These are phyloP conservation scores for Campopleginae sp. DNA, from an alignment of 2,888 invertebrate genomes.

Conservation along the genomic window DNA sequence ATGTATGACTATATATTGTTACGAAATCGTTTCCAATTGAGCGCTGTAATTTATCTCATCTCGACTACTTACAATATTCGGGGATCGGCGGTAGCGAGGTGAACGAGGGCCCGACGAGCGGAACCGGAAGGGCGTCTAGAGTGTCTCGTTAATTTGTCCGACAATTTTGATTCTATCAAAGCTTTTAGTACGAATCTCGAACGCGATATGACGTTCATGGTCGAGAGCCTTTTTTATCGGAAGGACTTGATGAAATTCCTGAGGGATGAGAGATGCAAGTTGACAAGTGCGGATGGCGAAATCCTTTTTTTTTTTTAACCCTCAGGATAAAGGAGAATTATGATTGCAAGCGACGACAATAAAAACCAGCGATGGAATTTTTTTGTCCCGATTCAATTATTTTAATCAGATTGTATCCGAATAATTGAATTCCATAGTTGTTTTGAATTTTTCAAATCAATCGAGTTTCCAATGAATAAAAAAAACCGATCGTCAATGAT, in stretches of 20 bases:
- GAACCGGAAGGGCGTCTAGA: conserved; percentile 59
- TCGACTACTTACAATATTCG: conserved; percentile 61
- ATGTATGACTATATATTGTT: neutral
- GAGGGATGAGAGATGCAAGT: conserved; percentile 51
- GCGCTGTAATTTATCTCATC: conserved; percentile 52
- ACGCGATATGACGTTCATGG: conserved; percentile 50
- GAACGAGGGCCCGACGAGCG: conserved; percentile 54
- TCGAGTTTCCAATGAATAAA: neutral
- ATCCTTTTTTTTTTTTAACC: neutral
- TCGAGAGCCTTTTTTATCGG: conserved; percentile 36
- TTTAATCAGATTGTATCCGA: neutral
- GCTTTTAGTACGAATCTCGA: conserved; percentile 55
- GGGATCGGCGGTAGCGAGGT: conserved; percentile 52
- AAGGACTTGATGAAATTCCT: conserved; percentile 42
- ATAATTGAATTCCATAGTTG: neutral
- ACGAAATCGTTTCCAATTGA: conserved; percentile 40
- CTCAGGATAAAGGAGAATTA: neutral
- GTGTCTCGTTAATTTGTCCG: conserved; percentile 59
- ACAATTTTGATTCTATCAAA: conserved; percentile 57
- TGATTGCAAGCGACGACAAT: neutral
- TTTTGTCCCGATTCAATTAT: neutral
- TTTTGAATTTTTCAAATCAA: neutral
- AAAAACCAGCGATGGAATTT: too few relatives aligned
- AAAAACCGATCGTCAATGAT: neutral
- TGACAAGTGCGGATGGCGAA: neutral